Evolutionary conservation across 2,797 vertebrate genomes (phyloP).

Genomic region (Gymnoscopelus microlampas): DNA sequence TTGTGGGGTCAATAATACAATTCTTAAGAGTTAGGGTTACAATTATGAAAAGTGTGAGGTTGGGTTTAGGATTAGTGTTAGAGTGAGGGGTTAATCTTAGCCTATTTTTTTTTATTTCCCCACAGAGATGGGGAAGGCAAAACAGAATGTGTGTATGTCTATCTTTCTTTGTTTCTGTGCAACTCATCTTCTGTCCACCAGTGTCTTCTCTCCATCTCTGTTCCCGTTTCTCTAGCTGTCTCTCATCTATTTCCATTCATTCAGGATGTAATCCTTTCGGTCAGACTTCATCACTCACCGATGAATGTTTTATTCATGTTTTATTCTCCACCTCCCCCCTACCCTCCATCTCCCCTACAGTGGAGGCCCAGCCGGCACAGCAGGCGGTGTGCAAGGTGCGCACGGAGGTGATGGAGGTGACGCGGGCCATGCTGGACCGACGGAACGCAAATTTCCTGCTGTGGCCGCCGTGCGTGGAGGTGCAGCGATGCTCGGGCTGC

Average conservation of each 20-base stretch:
- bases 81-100: too few species aligned
- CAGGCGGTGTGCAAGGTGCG: conserved; percentile 91
- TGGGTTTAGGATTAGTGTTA: too few species aligned
- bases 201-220: background rate
- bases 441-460: conserved; percentile 91
- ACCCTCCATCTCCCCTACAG: conserved; percentile 2
- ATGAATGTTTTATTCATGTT: background rate
- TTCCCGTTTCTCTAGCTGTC: background rate
- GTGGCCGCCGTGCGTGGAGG: conserved; percentile 94
- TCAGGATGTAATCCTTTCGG: background rate
- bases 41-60: too few species aligned
- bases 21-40: too few species aligned
- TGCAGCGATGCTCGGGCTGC: conserved; percentile 95
- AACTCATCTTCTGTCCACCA: conserved; percentile 8
- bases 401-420: conserved; percentile 91
- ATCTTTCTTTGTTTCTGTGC: conserved; percentile 11
- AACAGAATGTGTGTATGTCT: background rate
- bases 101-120: too few species aligned
- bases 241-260: background rate
- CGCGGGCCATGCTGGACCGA: conserved; percentile 89
- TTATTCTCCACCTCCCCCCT: background rate
- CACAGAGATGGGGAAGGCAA: too few species aligned
- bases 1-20: too few species aligned
- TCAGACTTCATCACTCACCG: background rate
- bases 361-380: conserved; percentile 79